A percentile compares a stretch with the other conserved stretches of the same genome.
phyloP scores from a whole-genome alignment of 2,888 invertebrate genomes.

The Pterostichus madidus region DNA sequence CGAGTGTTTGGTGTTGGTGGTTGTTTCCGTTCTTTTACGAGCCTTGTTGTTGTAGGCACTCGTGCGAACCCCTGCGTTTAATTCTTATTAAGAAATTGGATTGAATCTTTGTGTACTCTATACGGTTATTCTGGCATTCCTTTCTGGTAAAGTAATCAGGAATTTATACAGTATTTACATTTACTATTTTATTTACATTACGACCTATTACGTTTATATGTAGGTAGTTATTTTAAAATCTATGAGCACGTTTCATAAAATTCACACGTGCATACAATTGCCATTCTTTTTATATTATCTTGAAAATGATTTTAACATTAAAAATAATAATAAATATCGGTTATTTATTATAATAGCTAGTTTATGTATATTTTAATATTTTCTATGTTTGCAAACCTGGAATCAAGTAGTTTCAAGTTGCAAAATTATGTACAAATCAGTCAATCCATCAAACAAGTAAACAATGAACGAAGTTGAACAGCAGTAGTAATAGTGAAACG shows the following conservation, averaged over 20 bases:
- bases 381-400: no score
- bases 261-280: slow-evolving; percentile 10
- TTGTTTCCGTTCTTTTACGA: slow-evolving; percentile 21
- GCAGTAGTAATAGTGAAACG: no score
- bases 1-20: background rate
- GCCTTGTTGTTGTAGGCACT: background rate
- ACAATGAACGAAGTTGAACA: no score
- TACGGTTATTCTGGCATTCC: slow-evolving; percentile 23
- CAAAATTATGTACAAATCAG: no score
- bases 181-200: slow-evolving; percentile 27
- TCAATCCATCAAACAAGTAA: no score
- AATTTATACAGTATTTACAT: background rate
- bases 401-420: no score
- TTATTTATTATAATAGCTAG: no score
- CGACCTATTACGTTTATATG: slow-evolving; percentile 26
- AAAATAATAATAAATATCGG: no score
- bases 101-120: background rate
- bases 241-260: background rate
- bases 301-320: no score
- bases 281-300: background rate
- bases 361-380: no score
- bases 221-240: background rate
- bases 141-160: slow-evolving; percentile 35
- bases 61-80: no score
- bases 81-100: background rate